Conservation (phyloP, 2,888 invertebrate genomes). For the Myopa testacea region DNA sequence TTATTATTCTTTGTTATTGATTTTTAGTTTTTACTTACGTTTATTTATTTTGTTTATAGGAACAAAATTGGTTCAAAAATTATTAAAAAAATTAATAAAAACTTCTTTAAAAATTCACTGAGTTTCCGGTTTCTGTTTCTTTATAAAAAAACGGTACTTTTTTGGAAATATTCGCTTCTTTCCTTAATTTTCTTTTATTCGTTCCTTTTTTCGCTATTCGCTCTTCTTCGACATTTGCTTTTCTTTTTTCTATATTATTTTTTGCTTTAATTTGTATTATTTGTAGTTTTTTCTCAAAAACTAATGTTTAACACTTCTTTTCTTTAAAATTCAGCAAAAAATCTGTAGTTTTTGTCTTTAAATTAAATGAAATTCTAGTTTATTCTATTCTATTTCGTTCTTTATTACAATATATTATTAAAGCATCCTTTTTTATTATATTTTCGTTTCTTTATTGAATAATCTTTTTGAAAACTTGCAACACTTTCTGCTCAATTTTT, state of each 20-base stretch:
- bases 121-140: background rate
- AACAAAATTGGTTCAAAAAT: too few species aligned
- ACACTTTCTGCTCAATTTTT: slow-evolving; percentile 53
- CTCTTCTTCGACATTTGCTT: too few species aligned
- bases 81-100: too few species aligned
- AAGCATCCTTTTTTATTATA: slow-evolving; percentile 5
- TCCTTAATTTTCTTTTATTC: too few species aligned
- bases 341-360: too few species aligned
- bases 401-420: background rate
- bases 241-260: background rate
- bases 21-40: too few species aligned
- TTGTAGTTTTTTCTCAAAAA: background rate
- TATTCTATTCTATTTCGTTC: background rate
- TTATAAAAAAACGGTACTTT: background rate
- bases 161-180: too few species aligned
- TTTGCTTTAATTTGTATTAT: background rate
- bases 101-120: background rate
- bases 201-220: too few species aligned
- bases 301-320: background rate
- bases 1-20: too few species aligned
- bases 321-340: too few species aligned
- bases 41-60: too few species aligned
- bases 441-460: slow-evolving; percentile 49
- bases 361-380: background rate
- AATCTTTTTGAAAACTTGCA: slow-evolving; percentile 56